Evolutionary conservation across 1,140 invertebrate species (phyloP), one percentile per base, ranked within the genome.

Genomic region (Aradophagus sp.): DNA sequence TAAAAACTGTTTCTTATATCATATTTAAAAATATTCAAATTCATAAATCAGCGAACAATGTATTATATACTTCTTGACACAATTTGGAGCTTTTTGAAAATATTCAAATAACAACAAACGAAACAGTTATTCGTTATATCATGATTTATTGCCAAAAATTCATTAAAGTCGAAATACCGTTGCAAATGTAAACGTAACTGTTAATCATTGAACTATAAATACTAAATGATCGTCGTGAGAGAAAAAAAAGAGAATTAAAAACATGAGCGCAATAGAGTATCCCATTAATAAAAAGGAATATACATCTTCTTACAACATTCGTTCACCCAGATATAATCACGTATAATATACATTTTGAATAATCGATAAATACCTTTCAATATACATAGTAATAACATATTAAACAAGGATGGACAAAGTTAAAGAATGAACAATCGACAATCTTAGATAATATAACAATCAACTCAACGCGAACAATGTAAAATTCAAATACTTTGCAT

Each of bases 331-430:
- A 45, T 71, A 71, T 71, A n/a, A 71, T 65, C 59, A 71, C 47
- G 45, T 71, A 41, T 53, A 71, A 71, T 71, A 47, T 71, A 65
- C 68, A 71, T 65, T 65, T 47, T 59, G 45, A 50, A 59, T 71
- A 53, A 65, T 52, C 47, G 68, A 71, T 71, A 71, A 71, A 71
- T 71, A 71, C 48, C n/a, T n/a, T 35, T 65, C 47, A 63, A 63
- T 70, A 71, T 63, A 71, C 59, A 70, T 63, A 58, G 65, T 71
- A 71, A 65, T 55, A 71, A n/a, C n/a, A n/a, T n/a, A n/a, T n/a
- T n/a, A n/a, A n/a, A n/a, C n/a, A n/a, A n/a, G n/a, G n/a, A n/a
- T n/a, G n/a, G n/a, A n/a, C n/a, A n/a, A n/a, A n/a, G n/a, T 71
- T 65, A 32, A 42, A 65, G 63, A 70, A 52, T 45, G 58, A 71